A percentile compares a stretch with the other conserved stretches of the same genome.
Evolutionary conservation across 2,113 vertebrate species (phyloP).

Genomic region (Nymphicus hollandicus): DNA sequence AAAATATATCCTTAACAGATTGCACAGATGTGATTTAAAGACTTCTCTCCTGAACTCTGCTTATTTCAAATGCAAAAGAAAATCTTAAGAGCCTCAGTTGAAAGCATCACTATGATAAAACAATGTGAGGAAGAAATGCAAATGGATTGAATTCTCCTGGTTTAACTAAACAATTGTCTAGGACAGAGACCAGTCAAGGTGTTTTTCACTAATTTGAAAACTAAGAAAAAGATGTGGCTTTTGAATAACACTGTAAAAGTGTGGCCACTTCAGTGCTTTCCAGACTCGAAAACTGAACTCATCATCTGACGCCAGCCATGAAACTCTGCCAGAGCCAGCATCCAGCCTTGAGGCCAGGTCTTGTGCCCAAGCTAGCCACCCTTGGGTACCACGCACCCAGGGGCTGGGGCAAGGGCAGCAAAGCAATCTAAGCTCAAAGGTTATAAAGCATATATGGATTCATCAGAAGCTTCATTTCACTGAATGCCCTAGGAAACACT

Average conservation of each 20-base stretch:
- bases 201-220: background rate
- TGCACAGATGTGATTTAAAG: background rate
- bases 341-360: background rate
- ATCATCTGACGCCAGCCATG: background rate
- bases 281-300: background rate
- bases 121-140: background rate
- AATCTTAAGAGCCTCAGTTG: background rate
- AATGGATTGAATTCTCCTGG: background rate
- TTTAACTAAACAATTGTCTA: background rate
- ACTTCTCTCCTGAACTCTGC: background rate
- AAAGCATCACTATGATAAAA: background rate
- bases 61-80: background rate
- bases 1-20: background rate
- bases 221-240: background rate
- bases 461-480: background rate
- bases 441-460: background rate
- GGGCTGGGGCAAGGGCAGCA: background rate
- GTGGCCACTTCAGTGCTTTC: background rate
- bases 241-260: background rate
- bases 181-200: background rate
- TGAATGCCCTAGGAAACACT: background rate
- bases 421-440: background rate
- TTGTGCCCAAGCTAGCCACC: background rate
- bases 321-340: background rate
- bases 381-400: accelerated